phyloP scores from a whole-genome alignment of 2,113 vertebrate genomes.

The Caretta caretta region DNA sequence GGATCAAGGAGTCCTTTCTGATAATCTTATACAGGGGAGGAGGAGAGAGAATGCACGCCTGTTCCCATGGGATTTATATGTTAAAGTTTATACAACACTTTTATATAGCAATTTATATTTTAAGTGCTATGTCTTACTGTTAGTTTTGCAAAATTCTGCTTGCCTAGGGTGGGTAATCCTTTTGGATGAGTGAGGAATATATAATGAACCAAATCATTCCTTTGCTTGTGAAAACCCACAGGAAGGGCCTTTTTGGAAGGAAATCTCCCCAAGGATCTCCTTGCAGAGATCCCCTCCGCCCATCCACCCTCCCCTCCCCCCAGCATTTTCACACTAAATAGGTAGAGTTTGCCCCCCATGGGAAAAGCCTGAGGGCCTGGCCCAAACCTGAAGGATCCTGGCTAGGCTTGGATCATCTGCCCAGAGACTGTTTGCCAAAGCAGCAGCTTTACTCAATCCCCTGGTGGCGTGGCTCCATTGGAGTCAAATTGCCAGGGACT shows the following conservation, averaged over 20 bases:
- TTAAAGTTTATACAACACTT: neutral
- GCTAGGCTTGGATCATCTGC: neutral
- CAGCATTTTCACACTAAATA: neutral
- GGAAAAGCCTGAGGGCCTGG: neutral
- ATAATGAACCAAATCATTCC: neutral
- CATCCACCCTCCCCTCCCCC: rapidly evolving
- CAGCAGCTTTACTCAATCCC: neutral
- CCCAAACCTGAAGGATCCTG: neutral
- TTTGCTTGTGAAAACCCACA: no score
- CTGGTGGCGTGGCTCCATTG: neutral
- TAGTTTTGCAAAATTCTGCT: neutral
- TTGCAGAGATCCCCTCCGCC: neutral
- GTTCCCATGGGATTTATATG: neutral
- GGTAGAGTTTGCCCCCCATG: neutral
- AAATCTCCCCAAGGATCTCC: neutral
- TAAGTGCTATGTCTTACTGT: neutral
- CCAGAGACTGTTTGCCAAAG: neutral
- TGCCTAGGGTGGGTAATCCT: neutral
- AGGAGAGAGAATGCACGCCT: neutral
- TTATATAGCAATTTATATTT: neutral
- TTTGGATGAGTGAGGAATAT: neutral
- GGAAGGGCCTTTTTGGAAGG: neutral
- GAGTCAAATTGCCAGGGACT: neutral
- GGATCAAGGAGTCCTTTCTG: neutral
- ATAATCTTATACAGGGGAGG: neutral